These are phyloP conservation scores for Subacronicta megacephala DNA, from an alignment of 2,888 invertebrate genomes.

Conservation along the genomic window DNA sequence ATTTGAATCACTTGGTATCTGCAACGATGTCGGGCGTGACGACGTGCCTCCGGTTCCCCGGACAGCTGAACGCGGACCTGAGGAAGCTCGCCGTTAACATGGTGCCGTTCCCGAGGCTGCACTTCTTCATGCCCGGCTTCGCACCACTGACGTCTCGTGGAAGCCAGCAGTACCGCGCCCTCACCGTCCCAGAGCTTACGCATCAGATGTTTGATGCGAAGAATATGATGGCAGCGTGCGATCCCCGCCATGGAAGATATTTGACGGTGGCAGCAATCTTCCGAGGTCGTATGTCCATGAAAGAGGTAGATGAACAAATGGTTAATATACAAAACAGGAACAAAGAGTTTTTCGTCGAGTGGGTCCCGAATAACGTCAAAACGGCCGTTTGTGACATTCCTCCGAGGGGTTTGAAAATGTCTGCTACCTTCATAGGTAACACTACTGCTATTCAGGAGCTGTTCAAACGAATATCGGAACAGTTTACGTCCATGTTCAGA, in stretches of 20 bases:
- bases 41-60: slow-evolving; percentile 80
- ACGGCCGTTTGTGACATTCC: slow-evolving; percentile 95
- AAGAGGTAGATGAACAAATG: slow-evolving; percentile 96
- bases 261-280: slow-evolving; percentile 96
- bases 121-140: slow-evolving; percentile 89
- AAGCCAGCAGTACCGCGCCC: slow-evolving; percentile 94
- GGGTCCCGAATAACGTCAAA: slow-evolving; percentile 95
- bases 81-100: slow-evolving; percentile 83
- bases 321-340: slow-evolving; percentile 94
- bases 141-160: slow-evolving; percentile 94
- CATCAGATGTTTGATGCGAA: slow-evolving; percentile 97
- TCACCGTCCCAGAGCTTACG: slow-evolving; percentile 96
- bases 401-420: slow-evolving; percentile 93
- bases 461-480: slow-evolving; percentile 95
- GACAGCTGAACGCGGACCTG: slow-evolving; percentile 93
- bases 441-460: slow-evolving; percentile 96
- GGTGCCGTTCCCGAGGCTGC: slow-evolving; percentile 93
- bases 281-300: slow-evolving; percentile 97
- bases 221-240: slow-evolving; percentile 99
- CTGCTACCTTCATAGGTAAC: slow-evolving; percentile 96
- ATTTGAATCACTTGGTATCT: slow-evolving; percentile 90
- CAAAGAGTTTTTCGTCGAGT: slow-evolving; percentile 93
- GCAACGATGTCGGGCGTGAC: slow-evolving; percentile 82
- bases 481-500: slow-evolving; percentile 97
- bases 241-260: slow-evolving; percentile 96